Conservation (phyloP, 2,797 vertebrate genomes). For the Xiphorhynchus erythropygius region DNA sequence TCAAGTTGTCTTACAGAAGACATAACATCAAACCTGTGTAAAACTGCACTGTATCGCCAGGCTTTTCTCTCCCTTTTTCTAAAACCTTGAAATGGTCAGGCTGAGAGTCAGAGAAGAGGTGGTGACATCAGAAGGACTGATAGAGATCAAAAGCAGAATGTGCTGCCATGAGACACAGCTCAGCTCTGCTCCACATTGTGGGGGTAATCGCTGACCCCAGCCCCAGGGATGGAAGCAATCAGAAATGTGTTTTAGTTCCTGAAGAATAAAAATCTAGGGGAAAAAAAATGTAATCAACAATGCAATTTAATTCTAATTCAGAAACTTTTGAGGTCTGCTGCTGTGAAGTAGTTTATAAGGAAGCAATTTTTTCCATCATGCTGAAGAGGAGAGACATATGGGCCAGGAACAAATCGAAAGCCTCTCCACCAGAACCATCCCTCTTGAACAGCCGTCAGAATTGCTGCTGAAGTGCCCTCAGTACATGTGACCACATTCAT, state of each 20-base stretch:
- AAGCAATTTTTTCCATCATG: background rate
- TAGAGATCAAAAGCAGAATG: background rate
- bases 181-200: accelerated
- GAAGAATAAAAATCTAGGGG: background rate
- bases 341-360: conserved; percentile 6
- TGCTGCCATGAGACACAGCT: background rate
- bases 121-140: background rate
- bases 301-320: conserved; percentile 5
- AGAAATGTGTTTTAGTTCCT: background rate
- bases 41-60: background rate
- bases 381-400: background rate
- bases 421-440: background rate
- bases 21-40: background rate
- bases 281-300: background rate
- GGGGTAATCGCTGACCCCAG: background rate
- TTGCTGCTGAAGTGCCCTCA: background rate
- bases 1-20: background rate
- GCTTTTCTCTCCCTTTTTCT: background rate
- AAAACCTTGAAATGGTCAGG: background rate
- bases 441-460: background rate
- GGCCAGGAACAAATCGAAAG: background rate
- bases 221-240: background rate
- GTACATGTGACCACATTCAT: background rate
- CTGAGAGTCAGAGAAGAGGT: background rate
- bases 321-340: background rate